Percentiles rank a stretch among this genome's conserved stretches.
Evolutionary conservation across 2,113 vertebrate genomes (phyloP).

Genomic region (Cichladusa arquata): DNA sequence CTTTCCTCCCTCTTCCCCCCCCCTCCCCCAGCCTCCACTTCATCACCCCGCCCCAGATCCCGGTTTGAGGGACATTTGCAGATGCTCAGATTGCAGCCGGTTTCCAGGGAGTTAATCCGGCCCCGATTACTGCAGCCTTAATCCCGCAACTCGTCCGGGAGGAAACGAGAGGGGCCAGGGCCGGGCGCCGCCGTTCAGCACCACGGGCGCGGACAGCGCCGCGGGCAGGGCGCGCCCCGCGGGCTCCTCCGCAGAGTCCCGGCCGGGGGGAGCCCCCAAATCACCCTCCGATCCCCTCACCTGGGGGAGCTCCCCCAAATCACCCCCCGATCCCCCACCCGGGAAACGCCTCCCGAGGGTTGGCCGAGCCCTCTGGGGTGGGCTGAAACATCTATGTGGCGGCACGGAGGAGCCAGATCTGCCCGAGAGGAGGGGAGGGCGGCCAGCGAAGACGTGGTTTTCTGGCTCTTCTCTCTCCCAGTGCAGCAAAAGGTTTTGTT

Average conservation of each 20-base stretch:
- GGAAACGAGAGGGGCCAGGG: not conserved
- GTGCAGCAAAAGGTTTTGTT: not conserved
- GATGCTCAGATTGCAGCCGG: not conserved
- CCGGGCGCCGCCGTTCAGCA: not conserved
- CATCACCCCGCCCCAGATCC: not conserved
- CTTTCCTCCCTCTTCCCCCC: too few species aligned
- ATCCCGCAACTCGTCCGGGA: not conserved
- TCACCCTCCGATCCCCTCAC: too few species aligned
- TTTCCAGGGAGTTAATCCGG: slow-evolving; percentile 46
- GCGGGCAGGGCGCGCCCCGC: not conserved
- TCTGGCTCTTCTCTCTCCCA: not conserved
- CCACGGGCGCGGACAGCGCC: slow-evolving; percentile 20
- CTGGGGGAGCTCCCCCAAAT: not conserved
- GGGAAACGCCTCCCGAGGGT: rapidly evolving
- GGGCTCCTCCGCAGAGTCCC: not conserved
- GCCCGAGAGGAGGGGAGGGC: not conserved
- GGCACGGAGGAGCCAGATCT: not conserved
- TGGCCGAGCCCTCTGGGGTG: not conserved
- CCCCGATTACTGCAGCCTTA: slow-evolving; percentile 7
- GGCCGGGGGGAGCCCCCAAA: not conserved
- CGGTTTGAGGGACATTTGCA: not conserved
- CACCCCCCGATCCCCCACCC: too few species aligned
- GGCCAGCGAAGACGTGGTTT: rapidly evolving
- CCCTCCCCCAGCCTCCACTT: too few species aligned
- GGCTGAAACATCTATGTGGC: not conserved